phyloP scores from a whole-genome alignment of 2,797 vertebrate species.

The Myotis planiceps region DNA sequence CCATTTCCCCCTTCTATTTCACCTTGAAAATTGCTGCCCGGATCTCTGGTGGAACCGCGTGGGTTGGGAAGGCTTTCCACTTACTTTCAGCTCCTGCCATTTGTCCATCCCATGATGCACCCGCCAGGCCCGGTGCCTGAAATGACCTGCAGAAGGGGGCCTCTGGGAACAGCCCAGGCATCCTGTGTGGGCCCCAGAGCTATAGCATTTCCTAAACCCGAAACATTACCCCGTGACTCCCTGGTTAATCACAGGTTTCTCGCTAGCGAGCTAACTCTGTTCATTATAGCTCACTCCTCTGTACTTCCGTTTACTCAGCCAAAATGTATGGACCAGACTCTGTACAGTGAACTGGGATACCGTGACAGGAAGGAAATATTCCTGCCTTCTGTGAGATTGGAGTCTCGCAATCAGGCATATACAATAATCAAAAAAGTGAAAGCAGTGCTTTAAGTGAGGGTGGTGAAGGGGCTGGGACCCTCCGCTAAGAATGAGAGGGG shows the following conservation, averaged over 20 bases:
- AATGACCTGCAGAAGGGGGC: neutral
- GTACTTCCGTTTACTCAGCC: neutral
- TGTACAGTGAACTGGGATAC: neutral
- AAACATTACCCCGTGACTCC: neutral
- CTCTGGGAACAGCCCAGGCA: neutral
- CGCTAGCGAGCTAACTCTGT: neutral
- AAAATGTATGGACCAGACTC: neutral
- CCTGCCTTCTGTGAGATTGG: neutral
- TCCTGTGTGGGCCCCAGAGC: neutral
- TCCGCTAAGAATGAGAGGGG: neutral
- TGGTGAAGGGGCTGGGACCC: neutral
- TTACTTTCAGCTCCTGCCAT: constrained; percentile 9
- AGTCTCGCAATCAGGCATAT: neutral
- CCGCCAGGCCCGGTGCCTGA: neutral
- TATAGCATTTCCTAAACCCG: neutral
- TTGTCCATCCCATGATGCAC: neutral
- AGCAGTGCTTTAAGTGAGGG: neutral
- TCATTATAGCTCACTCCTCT: neutral
- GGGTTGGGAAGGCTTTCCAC: constrained; percentile 31
- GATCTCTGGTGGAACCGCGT: constrained; percentile 39
- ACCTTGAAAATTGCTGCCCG: constrained; percentile 59
- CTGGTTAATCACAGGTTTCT: neutral
- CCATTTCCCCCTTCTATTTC: constrained; percentile 64
- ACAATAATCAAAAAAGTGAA: neutral
- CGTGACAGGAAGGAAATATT: neutral